phyloP scores from a whole-genome alignment of 2,888 invertebrate genomes.

The Tigriopus californicus region DNA sequence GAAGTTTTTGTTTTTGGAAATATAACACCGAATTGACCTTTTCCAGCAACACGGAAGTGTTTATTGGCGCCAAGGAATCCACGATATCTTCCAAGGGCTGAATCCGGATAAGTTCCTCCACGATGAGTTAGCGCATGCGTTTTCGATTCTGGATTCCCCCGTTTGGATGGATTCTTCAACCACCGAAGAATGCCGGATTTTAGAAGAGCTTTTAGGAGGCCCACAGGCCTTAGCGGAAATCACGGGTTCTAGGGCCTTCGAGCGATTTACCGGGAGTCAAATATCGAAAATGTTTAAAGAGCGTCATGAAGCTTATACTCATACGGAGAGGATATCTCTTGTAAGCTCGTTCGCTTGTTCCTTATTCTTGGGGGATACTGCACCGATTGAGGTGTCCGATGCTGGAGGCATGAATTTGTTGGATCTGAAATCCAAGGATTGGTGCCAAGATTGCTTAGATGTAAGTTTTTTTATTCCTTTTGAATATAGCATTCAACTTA shows the following conservation, averaged over 20 bases:
- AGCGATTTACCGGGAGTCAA: conserved; percentile 66
- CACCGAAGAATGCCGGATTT: conserved; percentile 46
- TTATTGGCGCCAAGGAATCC: conserved; percentile 69
- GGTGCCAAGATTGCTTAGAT: conserved; percentile 54
- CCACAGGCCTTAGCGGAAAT: conserved; percentile 52
- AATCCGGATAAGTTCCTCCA: conserved; percentile 57
- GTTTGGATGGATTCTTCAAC: conserved; percentile 94
- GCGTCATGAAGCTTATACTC: conserved; percentile 45
- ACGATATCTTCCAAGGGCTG: conserved; percentile 41
- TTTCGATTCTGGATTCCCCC: conserved; percentile 60
- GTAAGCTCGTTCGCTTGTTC: conserved; percentile 83
- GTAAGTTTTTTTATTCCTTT: background rate
- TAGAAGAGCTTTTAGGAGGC: conserved; percentile 67
- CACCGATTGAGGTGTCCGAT: conserved; percentile 76
- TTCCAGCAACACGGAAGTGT: conserved; percentile 88
- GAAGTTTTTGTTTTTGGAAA: no score
- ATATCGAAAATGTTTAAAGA: conserved; percentile 67
- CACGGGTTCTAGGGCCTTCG: conserved; percentile 70
- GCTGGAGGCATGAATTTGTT: conserved; percentile 92
- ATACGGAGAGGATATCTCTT: conserved; percentile 71
- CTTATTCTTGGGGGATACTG: conserved; percentile 64
- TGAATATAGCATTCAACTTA: conserved; percentile 9
- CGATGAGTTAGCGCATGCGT: conserved; percentile 58
- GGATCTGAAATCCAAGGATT: conserved; percentile 53
- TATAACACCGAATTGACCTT: no score